A percentile compares a stretch with the other conserved stretches of the same genome.
phyloP scores from a whole-genome alignment of 2,888 invertebrate species.

The Clunio marinus region DNA sequence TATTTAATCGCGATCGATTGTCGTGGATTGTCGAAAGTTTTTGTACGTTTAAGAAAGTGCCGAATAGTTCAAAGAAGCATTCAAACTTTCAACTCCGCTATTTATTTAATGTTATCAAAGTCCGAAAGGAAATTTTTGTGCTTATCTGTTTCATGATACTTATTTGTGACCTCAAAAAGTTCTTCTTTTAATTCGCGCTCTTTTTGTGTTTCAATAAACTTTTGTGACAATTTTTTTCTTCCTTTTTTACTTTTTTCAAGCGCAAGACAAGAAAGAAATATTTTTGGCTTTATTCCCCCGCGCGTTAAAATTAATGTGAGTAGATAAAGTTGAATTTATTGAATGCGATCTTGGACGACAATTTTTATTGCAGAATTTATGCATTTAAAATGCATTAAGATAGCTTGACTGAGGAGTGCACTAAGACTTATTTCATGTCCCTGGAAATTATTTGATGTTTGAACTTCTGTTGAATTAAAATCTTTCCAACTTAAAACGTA shows the following conservation, averaged over 20 bases:
- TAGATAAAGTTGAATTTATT: conserved; percentile 37
- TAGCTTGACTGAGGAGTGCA: not conserved
- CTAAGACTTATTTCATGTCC: conserved; percentile 3
- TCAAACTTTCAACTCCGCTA: not conserved
- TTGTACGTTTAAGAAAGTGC: too few species aligned
- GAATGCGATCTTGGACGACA: conserved; percentile 35
- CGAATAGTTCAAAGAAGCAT: too few species aligned
- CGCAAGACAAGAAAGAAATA: conserved; percentile 7
- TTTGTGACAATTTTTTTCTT: not conserved
- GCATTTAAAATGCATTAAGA: conserved; percentile 39
- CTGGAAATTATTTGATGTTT: not conserved
- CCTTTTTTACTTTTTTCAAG: not conserved
- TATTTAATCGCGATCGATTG: conserved; percentile 32
- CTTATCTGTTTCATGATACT: too few species aligned
- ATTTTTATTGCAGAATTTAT: conserved; percentile 37
- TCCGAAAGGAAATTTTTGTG: too few species aligned
- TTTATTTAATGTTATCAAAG: not conserved
- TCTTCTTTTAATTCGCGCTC: too few species aligned
- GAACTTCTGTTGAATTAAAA: conserved; percentile 27
- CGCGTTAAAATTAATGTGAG: conserved; percentile 12
- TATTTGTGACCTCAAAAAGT: not conserved
- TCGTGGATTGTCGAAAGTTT: too few species aligned
- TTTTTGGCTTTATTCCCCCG: not conserved
- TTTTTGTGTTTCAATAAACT: too few species aligned
- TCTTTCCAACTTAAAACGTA: not conserved